These are phyloP conservation scores for Phenganax subtilis DNA, from an alignment of 92 coral and sea anemone genomes.

Conservation along the genomic window DNA sequence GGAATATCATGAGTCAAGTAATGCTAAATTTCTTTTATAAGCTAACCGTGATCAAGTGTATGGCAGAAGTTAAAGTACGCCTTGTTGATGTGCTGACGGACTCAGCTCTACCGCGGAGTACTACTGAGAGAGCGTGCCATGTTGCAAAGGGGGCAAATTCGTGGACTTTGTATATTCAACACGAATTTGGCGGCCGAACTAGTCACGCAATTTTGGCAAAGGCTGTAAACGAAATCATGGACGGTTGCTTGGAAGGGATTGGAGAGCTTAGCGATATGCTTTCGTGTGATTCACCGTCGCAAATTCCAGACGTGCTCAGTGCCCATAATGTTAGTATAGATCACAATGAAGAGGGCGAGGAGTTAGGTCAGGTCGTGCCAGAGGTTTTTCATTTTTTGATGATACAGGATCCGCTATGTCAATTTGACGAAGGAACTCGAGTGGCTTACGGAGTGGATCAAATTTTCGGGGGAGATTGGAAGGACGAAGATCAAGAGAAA, in stretches of 20 bases:
- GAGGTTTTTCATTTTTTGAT: conserved; percentile 56
- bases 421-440: conserved; percentile 17
- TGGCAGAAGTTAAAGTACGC: conserved; percentile 81
- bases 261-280: conserved; percentile 48
- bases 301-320: conserved; percentile 52
- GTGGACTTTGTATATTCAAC: conserved; percentile 78
- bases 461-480: background rate
- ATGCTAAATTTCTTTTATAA: conserved; percentile 57
- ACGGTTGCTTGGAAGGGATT: conserved; percentile 44
- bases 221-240: conserved; percentile 56
- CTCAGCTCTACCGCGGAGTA: conserved; percentile 30
- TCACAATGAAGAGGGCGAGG: conserved; percentile 22
- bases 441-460: conserved; percentile 18
- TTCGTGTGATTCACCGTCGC: conserved; percentile 38
- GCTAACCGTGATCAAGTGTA: conserved; percentile 65
- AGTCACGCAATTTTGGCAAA: conserved; percentile 30
- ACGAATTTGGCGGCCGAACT: conserved; percentile 22
- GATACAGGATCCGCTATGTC: conserved; percentile 41
- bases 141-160: conserved; percentile 55
- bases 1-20: conserved; percentile 69
- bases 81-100: conserved; percentile 69
- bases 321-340: conserved; percentile 53
- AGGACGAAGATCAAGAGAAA: background rate
- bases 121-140: conserved; percentile 28
- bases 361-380: conserved; percentile 57